These are phyloP conservation scores for Oithona nana DNA, from an alignment of 2,888 invertebrate species.

Conservation along the genomic window DNA sequence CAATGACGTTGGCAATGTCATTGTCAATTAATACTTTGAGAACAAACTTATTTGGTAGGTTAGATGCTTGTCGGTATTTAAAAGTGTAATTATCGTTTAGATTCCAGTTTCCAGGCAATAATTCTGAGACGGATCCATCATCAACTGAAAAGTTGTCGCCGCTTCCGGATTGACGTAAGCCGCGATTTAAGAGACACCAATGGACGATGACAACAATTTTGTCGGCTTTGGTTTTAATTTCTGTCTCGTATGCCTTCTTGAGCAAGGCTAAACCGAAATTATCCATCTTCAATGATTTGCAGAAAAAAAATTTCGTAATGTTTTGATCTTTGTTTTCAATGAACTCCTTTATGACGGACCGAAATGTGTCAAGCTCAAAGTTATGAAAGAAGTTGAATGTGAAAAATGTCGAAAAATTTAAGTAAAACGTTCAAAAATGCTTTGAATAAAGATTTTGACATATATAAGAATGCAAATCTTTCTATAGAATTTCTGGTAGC, in stretches of 20 bases:
- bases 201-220: not conserved
- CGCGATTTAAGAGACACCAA: not conserved
- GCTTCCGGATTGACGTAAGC: not conserved
- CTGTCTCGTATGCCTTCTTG: not conserved
- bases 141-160: not conserved
- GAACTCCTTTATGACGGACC: too few species aligned
- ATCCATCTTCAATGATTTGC: too few species aligned
- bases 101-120: not conserved
- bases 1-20: not conserved
- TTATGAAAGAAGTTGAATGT: too few species aligned
- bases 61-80: not conserved
- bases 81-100: not conserved
- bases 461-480: too few species aligned
- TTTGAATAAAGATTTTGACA: too few species aligned
- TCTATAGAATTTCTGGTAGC: too few species aligned
- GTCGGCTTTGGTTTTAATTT: not conserved
- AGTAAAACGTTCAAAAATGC: too few species aligned
- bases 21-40: not conserved
- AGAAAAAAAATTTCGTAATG: too few species aligned
- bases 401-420: too few species aligned
- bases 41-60: not conserved
- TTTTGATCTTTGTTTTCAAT: too few species aligned
- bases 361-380: too few species aligned
- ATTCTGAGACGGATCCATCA: not conserved
- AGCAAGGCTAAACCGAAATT: not conserved